Conservation (phyloP, 1,140 invertebrate genomes). For the Lethrus apterus region DNA sequence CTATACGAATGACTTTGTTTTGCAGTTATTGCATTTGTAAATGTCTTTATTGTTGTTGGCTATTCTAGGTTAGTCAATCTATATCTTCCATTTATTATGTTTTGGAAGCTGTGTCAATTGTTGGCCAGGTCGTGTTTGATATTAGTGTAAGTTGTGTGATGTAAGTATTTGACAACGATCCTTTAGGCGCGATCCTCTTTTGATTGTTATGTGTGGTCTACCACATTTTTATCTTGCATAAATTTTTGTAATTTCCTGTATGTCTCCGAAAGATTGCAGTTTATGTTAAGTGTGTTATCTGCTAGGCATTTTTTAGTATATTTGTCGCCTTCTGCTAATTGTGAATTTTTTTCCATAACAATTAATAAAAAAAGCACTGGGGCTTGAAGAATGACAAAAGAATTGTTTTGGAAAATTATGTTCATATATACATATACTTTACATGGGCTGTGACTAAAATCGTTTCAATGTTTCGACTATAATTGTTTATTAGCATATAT, state of each 20-base stretch:
- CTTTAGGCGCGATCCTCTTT: slow-evolving; percentile 18
- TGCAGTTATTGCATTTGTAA: slow-evolving; percentile 31
- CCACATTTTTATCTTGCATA: slow-evolving; percentile 10
- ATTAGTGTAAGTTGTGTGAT: slow-evolving; percentile 22
- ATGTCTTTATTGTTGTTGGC: slow-evolving; percentile 35
- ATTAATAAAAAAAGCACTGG: too few relatives aligned
- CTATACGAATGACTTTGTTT: slow-evolving; percentile 29
- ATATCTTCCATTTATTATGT: slow-evolving; percentile 24
- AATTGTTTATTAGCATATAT: too few relatives aligned
- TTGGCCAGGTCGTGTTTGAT: slow-evolving; percentile 13
- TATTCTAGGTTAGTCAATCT: slow-evolving; percentile 31
- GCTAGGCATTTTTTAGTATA: slow-evolving; percentile 3
- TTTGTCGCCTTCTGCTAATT: not conserved
- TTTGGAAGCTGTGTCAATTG: slow-evolving; percentile 20
- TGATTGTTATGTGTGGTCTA: slow-evolving; percentile 10
- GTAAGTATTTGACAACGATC: slow-evolving; percentile 25
- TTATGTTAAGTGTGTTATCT: slow-evolving; percentile 11
- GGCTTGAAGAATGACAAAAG: too few relatives aligned
- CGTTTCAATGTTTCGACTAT: too few relatives aligned
- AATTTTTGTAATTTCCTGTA: slow-evolving; percentile 6
- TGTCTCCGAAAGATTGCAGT: not conserved
- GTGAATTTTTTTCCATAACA: not conserved
- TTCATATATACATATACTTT: too few relatives aligned
- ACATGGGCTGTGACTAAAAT: too few relatives aligned
- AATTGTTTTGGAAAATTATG: too few relatives aligned